Evolutionary conservation across 2,888 invertebrate species (phyloP).

Genomic region (Drosophila greeni): DNA sequence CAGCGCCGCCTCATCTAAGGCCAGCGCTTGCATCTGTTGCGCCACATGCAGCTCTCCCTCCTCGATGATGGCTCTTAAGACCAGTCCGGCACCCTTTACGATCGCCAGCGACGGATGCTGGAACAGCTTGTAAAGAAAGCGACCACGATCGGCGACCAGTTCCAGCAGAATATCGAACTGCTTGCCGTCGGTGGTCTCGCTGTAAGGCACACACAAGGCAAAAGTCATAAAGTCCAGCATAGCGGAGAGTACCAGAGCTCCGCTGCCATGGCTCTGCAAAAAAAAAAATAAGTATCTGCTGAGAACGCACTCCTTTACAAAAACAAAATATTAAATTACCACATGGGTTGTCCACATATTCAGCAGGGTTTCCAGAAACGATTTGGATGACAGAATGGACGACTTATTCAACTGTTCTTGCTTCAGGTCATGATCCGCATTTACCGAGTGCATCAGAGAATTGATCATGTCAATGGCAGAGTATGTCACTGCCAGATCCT

Average conservation of each 20-base stretch:
- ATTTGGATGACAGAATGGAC: conserved; percentile 92
- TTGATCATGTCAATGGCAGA: conserved; percentile 98
- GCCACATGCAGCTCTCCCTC: conserved; percentile 96
- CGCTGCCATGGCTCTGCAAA: conserved; percentile 91
- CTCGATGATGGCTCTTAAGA: conserved; percentile 98
- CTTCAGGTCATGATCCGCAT: conserved; percentile 95
- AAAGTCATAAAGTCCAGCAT: conserved; percentile 99
- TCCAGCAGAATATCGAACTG: conserved; percentile 95
- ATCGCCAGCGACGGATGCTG: conserved; percentile 97
- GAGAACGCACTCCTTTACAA: no score
- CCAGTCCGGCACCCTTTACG: conserved; percentile 97
- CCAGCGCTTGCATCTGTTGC: conserved; percentile 95
- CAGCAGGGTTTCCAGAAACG: conserved; percentile 94
- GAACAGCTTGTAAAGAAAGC: conserved; percentile 90
- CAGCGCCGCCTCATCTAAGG: conserved; percentile 96
- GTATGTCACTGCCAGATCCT: conserved; percentile 94
- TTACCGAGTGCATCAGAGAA: conserved; percentile 99
- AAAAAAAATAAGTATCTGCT: no score
- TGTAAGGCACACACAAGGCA: conserved; percentile 98
- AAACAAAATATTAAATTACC: conserved; percentile 79
- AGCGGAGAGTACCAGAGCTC: conserved; percentile 96
- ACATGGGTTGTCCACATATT: conserved; percentile 97
- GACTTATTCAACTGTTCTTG: conserved; percentile 99
- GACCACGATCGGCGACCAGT: conserved; percentile 94
- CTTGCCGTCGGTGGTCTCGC: conserved; percentile 98